phyloP scores from a whole-genome alignment of 2,888 invertebrate species.

The Synergus itoensis region DNA sequence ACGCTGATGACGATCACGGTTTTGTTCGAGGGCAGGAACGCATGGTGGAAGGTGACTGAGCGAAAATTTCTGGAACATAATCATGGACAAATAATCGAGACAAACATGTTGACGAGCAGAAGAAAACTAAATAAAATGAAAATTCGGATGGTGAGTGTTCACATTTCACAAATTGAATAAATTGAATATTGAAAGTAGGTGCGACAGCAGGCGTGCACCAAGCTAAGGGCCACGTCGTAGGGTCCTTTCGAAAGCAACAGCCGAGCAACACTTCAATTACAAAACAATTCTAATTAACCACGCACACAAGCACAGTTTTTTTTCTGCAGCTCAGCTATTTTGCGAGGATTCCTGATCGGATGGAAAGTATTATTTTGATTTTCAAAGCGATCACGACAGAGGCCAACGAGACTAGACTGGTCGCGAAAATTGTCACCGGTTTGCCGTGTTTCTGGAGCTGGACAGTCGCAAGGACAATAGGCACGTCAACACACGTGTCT shows the following conservation, averaged over 20 bases:
- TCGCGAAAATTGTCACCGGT: conserved; percentile 33
- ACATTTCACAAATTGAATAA: not conserved
- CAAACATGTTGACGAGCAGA: not conserved
- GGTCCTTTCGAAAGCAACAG: not conserved
- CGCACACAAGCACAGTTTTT: not conserved
- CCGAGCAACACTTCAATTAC: not conserved
- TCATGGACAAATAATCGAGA: not conserved
- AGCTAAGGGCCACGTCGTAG: conserved; percentile 41
- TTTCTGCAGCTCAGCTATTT: not conserved
- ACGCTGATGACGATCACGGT: conserved; percentile 25
- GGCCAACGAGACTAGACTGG: conserved; percentile 13
- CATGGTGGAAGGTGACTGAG: conserved; percentile 19
- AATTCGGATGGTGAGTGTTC: not conserved
- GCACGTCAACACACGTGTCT: conserved; percentile 60
- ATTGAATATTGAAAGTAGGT: conserved; percentile 6
- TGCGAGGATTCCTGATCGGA: not conserved
- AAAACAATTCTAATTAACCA: not conserved
- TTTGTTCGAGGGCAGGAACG: conserved; percentile 2
- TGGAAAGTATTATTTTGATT: conserved; percentile 21
- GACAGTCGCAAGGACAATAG: not conserved
- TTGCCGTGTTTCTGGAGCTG: conserved; percentile 19
- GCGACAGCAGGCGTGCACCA: conserved; percentile 41
- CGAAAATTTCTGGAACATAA: conserved; percentile 14
- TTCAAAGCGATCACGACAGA: conserved; percentile 16
- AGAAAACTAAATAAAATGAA: not conserved